These are phyloP conservation scores for Pomacea maculata DNA, from an alignment of 1,140 invertebrate species.

Conservation along the genomic window DNA sequence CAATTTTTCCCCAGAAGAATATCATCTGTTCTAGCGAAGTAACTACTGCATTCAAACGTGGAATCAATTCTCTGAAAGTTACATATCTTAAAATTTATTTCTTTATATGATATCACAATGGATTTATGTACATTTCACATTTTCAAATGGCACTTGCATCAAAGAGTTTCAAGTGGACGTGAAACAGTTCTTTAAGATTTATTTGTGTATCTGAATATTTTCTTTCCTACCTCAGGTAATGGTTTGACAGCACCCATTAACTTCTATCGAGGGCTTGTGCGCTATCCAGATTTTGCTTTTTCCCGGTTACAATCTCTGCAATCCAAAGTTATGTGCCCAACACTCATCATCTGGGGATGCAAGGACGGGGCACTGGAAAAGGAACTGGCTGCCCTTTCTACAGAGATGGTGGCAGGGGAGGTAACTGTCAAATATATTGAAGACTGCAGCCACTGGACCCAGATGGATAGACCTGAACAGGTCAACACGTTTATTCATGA, in stretches of 20 bases:
- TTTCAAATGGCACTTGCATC: too few relatives aligned
- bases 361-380: constrained; percentile 73
- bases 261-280: constrained; percentile 74
- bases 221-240: constrained; percentile 61
- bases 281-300: neutral
- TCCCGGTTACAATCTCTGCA: neutral
- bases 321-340: constrained; percentile 66
- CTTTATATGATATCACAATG: too few relatives aligned
- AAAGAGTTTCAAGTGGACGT: too few relatives aligned
- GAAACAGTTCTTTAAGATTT: too few relatives aligned
- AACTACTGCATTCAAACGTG: too few relatives aligned
- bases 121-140: too few relatives aligned
- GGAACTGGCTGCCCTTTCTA: constrained; percentile 74
- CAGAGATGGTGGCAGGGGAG: constrained; percentile 72
- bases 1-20: too few relatives aligned
- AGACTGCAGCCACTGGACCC: constrained; percentile 77
- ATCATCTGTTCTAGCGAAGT: too few relatives aligned
- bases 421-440: constrained; percentile 75
- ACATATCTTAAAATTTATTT: too few relatives aligned
- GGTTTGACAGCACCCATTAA: constrained; percentile 82
- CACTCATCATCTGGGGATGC: constrained; percentile 73
- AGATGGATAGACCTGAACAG: constrained; percentile 76
- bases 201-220: too few relatives aligned
- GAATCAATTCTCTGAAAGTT: too few relatives aligned
- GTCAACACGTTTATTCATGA: constrained; percentile 76